These are phyloP conservation scores for Dasyprocta punctata DNA, from an alignment of 2,113 vertebrate genomes.

Conservation along the genomic window DNA sequence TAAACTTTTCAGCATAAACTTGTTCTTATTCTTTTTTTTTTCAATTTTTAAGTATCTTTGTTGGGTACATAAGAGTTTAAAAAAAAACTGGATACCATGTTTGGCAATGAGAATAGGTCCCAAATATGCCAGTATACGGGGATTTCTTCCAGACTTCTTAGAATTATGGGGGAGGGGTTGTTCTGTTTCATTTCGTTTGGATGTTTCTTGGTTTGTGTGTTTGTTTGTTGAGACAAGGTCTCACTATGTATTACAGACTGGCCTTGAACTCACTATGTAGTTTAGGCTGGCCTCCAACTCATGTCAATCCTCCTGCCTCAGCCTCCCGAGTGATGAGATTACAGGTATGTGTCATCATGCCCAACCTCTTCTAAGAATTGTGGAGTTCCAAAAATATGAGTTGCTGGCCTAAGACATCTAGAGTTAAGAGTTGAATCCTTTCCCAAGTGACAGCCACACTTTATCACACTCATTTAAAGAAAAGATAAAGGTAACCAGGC, in stretches of 20 bases:
- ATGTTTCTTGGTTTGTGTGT: no score
- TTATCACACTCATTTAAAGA: neutral
- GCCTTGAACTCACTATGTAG: neutral
- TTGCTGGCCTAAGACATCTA: neutral
- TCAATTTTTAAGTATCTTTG: neutral
- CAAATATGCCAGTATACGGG: neutral
- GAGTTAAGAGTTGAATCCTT: neutral
- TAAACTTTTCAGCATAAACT: neutral
- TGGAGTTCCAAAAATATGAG: neutral
- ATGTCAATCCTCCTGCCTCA: neutral
- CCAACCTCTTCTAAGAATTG: neutral
- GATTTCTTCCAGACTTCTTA: neutral
- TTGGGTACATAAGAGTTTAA: neutral
- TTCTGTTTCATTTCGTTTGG: neutral
- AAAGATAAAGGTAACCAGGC: neutral
- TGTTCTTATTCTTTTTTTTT: neutral
- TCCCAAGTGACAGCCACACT: neutral
- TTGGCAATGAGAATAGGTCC: neutral
- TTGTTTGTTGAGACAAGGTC: neutral
- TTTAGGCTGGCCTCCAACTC: neutral
- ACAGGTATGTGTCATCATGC: neutral
- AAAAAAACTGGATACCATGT: neutral
- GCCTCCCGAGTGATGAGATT: neutral
- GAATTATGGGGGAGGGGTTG: neutral
- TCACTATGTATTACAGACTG: neutral